phyloP scores from a whole-genome alignment of 1,140 invertebrate genomes.

The Plectrocnemia conspersa region DNA sequence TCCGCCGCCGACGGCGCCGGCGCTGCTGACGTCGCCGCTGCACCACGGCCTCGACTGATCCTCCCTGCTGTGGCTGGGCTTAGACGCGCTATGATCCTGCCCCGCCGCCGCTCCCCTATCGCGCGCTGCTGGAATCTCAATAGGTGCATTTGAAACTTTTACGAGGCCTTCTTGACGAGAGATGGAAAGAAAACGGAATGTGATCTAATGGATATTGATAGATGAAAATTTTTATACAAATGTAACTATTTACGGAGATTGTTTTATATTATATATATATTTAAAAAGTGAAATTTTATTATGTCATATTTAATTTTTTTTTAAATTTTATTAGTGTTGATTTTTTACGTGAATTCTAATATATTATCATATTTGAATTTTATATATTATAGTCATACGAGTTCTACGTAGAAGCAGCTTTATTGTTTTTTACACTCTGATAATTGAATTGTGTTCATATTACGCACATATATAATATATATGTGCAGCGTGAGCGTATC shows the following conservation, averaged over 20 bases:
- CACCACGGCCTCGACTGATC: conserved; percentile 48
- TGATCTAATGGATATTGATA: conserved; percentile 55
- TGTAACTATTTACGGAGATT: conserved; percentile 56
- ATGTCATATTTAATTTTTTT: conserved; percentile 54
- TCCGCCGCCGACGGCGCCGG: conserved; percentile 54
- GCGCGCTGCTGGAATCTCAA: conserved; percentile 49
- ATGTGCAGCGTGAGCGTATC: background rate
- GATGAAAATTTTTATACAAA: conserved; percentile 56
- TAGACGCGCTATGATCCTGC: conserved; percentile 10
- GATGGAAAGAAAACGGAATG: conserved; percentile 50
- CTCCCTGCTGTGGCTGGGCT: conserved; percentile 13
- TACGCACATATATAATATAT: too few species aligned
- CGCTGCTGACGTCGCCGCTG: conserved; percentile 46
- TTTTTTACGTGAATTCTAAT: conserved; percentile 53
- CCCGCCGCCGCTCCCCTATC: conserved; percentile 6
- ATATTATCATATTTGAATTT: conserved; percentile 39
- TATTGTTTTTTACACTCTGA: conserved; percentile 32
- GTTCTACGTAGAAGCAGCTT: conserved; percentile 33
- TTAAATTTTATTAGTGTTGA: conserved; percentile 54
- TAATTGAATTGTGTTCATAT: conserved; percentile 35
- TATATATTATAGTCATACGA: conserved; percentile 29
- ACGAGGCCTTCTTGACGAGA: conserved; percentile 52
- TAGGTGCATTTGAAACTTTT: conserved; percentile 53
- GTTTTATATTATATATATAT: conserved; percentile 47
- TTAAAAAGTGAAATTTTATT: conserved; percentile 49